Percentiles rank a stretch among this genome's conserved stretches.
Conservation (phyloP, 2,888 invertebrate species). For the Andrena minutula region DNA sequence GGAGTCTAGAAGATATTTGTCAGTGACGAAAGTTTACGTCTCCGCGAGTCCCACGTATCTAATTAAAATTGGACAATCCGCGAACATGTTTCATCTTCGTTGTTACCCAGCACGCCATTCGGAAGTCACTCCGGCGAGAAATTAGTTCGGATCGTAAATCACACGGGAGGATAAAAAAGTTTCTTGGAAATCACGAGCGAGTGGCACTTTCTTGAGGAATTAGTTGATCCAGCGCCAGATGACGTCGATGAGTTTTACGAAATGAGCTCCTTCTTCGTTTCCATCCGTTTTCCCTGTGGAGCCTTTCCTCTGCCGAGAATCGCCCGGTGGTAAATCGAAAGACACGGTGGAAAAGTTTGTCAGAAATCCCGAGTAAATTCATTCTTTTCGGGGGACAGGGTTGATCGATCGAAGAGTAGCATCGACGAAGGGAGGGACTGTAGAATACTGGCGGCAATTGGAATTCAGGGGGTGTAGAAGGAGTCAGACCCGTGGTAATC, state of each 20-base stretch:
- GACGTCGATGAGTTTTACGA: neutral
- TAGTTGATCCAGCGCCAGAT: conserved; percentile 4
- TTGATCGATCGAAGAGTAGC: neutral
- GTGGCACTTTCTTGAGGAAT: conserved; percentile 2
- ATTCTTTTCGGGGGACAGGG: neutral
- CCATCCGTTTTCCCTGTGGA: neutral
- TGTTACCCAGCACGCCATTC: too few relatives aligned
- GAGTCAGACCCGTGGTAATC: neutral
- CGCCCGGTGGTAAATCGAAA: neutral
- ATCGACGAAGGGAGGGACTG: neutral
- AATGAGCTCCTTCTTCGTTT: neutral
- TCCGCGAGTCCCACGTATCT: too few relatives aligned
- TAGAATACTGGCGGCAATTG: neutral
- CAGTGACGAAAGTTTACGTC: neutral
- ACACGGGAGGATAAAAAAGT: neutral
- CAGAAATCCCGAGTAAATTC: neutral
- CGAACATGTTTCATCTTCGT: too few relatives aligned
- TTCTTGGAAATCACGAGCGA: neutral
- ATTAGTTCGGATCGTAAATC: conserved; percentile 1
- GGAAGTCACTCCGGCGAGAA: neutral
- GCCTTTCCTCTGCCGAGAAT: neutral
- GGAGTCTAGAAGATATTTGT: neutral
- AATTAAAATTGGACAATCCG: too few relatives aligned
- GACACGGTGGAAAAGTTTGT: neutral
- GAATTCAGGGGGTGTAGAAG: conserved; percentile 10